These are phyloP conservation scores for Sebastolobus altivelis DNA, from an alignment of 2,797 vertebrate genomes.

Conservation along the genomic window DNA sequence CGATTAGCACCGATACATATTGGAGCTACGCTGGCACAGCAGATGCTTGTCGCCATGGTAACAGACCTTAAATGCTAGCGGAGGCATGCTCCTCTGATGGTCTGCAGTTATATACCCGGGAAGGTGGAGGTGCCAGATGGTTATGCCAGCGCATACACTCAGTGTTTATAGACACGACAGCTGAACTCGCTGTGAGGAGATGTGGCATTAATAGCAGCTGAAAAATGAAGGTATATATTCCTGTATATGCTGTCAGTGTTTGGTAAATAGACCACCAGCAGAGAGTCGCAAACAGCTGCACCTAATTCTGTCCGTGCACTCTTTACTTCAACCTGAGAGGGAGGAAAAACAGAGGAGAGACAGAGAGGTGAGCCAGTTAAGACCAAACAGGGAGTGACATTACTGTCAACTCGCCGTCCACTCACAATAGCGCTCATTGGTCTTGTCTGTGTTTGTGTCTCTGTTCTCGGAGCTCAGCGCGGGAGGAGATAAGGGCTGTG, in stretches of 20 bases:
- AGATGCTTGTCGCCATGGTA: conserved; percentile 62
- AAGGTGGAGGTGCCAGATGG: conserved; percentile 75
- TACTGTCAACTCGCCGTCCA: conserved; percentile 70
- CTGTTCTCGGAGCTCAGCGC: conserved; percentile 61
- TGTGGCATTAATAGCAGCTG: conserved; percentile 18
- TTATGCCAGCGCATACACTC: conserved; percentile 44
- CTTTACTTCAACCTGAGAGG: conserved; percentile 45
- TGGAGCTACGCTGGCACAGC: conserved; percentile 31
- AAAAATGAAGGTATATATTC: conserved; percentile 11
- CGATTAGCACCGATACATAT: conserved; percentile 47
- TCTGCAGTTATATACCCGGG: conserved; percentile 49
- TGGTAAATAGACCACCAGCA: conserved; percentile 1
- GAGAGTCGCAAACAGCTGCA: conserved; percentile 32
- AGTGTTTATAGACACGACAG: conserved; percentile 54
- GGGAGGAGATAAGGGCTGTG: conserved; percentile 67
- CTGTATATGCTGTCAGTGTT: neutral
- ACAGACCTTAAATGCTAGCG: conserved; percentile 46
- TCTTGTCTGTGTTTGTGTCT: conserved; percentile 69
- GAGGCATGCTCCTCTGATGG: conserved; percentile 42
- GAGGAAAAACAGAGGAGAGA: conserved; percentile 38
- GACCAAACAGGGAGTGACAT: conserved; percentile 74
- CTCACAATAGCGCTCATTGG: conserved; percentile 51
- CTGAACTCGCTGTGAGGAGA: conserved; percentile 40
- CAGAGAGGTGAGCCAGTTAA: conserved; percentile 48
- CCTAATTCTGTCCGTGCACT: conserved; percentile 24